Conservation (phyloP, 2,888 invertebrate genomes). For the Parelbella ahira region DNA sequence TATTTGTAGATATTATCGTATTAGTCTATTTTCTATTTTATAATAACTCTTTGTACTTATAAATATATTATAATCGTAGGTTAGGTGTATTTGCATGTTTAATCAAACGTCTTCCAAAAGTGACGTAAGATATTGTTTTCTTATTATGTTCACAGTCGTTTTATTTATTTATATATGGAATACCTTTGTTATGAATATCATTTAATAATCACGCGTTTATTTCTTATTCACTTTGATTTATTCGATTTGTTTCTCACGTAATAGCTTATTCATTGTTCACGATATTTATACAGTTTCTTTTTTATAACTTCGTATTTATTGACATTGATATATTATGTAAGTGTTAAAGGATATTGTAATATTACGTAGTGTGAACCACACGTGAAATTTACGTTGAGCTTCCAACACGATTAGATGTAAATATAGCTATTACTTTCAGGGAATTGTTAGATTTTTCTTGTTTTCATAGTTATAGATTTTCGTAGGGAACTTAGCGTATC, state of each 20-base stretch:
- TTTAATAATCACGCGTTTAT: constrained; percentile 26
- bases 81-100: constrained; percentile 69
- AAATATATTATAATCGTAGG: constrained; percentile 49
- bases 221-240: constrained; percentile 22
- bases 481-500: constrained; percentile 2
- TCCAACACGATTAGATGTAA: constrained; percentile 82
- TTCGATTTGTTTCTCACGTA: constrained; percentile 20
- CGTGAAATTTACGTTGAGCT: constrained; percentile 81
- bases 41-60: constrained; percentile 46
- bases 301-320: constrained; percentile 31
- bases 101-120: constrained; percentile 79
- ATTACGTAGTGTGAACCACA: constrained; percentile 53
- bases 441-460: too few species aligned
- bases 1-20: constrained; percentile 34
- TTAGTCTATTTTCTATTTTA: constrained; percentile 14
- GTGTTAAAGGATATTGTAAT: not conserved
- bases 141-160: constrained; percentile 22
- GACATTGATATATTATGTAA: constrained; percentile 1
- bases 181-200: too few species aligned
- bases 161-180: constrained; percentile 12
- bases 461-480: too few species aligned
- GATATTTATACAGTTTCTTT: constrained; percentile 25
- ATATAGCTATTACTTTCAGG: constrained; percentile 57
- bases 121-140: constrained; percentile 58
- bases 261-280: constrained; percentile 22